Conservation (phyloP, 2,888 invertebrate genomes). For the Phytoseiulus persimilis region DNA sequence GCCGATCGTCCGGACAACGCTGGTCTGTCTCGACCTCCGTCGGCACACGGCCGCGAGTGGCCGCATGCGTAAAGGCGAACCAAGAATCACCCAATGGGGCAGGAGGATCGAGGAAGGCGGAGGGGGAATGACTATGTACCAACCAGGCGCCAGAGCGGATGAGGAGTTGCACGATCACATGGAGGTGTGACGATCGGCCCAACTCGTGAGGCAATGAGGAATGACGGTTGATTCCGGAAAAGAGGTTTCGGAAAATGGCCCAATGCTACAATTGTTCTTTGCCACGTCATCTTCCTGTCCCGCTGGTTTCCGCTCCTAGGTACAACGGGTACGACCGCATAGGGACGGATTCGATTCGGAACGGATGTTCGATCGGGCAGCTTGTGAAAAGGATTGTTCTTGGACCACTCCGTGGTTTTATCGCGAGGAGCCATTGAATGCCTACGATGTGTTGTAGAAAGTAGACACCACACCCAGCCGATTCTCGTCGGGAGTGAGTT, state of each 20-base stretch:
- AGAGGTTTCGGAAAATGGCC: neutral
- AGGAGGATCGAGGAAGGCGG: too few species aligned
- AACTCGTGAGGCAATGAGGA: too few species aligned
- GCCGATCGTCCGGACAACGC: neutral
- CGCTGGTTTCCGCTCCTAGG: neutral
- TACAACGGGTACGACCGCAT: neutral
- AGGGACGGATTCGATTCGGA: neutral
- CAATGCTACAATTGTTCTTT: neutral
- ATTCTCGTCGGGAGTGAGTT: neutral
- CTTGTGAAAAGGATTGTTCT: neutral
- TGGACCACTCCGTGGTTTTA: neutral
- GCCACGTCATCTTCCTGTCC: neutral
- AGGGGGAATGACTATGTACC: too few species aligned
- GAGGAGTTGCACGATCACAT: too few species aligned
- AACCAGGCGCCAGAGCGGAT: too few species aligned
- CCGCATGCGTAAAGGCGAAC: too few species aligned
- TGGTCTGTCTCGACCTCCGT: neutral
- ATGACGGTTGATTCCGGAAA: neutral
- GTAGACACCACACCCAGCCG: neutral
- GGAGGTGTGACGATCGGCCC: too few species aligned
- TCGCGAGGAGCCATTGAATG: slow-evolving; percentile 5
- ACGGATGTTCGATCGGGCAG: neutral
- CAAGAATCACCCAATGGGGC: too few species aligned
- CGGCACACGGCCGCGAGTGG: too few species aligned
- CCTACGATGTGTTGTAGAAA: neutral